Base-by-base conservation (phyloP, 2,888 invertebrate genomes). In the Dromius quadrimaculatus region DNA sequence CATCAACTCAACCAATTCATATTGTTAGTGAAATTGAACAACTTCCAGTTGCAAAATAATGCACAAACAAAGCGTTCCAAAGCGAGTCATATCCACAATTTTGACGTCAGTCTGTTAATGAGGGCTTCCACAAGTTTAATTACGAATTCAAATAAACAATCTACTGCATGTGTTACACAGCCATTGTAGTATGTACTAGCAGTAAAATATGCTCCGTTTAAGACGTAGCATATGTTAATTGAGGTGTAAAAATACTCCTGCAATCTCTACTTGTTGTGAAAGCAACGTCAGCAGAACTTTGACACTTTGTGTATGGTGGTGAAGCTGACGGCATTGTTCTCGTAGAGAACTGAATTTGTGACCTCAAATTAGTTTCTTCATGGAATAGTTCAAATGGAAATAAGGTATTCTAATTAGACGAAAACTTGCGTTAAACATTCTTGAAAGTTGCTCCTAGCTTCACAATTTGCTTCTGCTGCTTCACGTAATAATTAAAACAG, bases 71-170 rank as follows among this genome's bases (percentile, higher is more conserved):
- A 32, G 13, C 23, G 11, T 54, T 54, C 6, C 23, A 6, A 5
- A 45, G 36, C 13, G 32, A 32, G 57, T 15, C n/a, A 9, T 5
- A 15, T 11, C 19, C 28, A 23, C 50, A 54, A 54, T 54, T 57
- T 41, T 54, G 36, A 66, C 66, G 66, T 59, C n/a, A n/a, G n/a
- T n/a, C n/a, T 68, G 32, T 38, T 68, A 68, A 68, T 70, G 61
- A 70, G 45, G 62, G 50, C 62, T 70, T 62, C 38, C 61, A 36
- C 62, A 62, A 70, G 70, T 61, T 70, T 70, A 70, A 70, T 62
- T 70, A 62, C 62, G 50, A 47, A 70, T 47, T 70, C 62, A 70
- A 70, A 70, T 70, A 70, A 70, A 70, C 70, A 70, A 61, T 62
- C 34, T 47, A 19, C 43, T 43, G 45, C 68, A 68, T 59, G 43